Evolutionary conservation across 2,113 vertebrate genomes (phyloP), one percentile per base, ranked within the genome.

Genomic region (Siniperca knerii): DNA sequence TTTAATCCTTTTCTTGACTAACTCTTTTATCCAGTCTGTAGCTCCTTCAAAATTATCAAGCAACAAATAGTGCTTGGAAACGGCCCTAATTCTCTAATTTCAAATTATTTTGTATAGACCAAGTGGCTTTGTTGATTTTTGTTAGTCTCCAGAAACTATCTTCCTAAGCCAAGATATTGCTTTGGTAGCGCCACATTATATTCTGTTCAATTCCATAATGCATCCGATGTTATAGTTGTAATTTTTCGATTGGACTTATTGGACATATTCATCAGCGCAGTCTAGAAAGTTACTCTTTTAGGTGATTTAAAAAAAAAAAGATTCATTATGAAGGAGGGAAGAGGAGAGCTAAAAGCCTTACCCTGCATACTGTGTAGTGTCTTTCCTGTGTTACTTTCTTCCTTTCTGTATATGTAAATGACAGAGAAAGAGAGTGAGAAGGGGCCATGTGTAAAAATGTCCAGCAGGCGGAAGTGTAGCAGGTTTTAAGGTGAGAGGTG

Each of bases 401-500:
- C 55, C 6, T 54, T 46, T 21, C 20, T 35, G 2, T 16, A 6
- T 21, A 3, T 52, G 33, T 13, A 67, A 33, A 35, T 46, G 16
- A 33, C 11, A 9, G 25, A 46, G 40, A 23, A 33, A 44, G 52
- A 35, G 33, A 55, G 8, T 7, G 13, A 18, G 8, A 71, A 5
- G 42, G 68, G 72, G 69, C n/a, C 9, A 20, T 52, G 57, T 54
- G 33, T 35, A 35, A 29, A 62, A 79, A 71, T 12, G 21, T 13
- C 15, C 75, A n/a, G 42, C 44, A 42, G 58, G n/a, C 23, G 82
- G 23, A 86, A 82, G 54, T 77, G 62, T 20, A 44, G 55, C 57
- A 12, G 42, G n/a, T 75, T 81, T 72, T 87, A 79, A 29, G 88
- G 90, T 88, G 87, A 91, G 68, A 92, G 85, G 83, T 88, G 62